Conservation (phyloP, 2,888 invertebrate species). For the Pyrgus malvae region DNA sequence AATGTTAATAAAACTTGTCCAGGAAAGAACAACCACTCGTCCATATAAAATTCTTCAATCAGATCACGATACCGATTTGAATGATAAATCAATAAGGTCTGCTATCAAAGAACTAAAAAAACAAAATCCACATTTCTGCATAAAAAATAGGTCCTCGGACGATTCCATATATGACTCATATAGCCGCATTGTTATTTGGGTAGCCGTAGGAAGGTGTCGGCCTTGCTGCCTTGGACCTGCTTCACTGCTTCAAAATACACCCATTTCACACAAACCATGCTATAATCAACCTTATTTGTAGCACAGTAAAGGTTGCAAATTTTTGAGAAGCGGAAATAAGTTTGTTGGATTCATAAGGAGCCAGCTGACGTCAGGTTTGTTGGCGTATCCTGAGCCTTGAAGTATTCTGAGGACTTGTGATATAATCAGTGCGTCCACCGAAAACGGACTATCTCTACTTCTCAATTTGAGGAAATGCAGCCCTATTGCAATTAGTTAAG, state of each 20-base stretch:
- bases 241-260: slow-evolving; percentile 1
- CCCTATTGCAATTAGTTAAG: slow-evolving; percentile 1
- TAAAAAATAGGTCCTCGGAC: background rate
- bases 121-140: background rate
- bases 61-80: too few species aligned
- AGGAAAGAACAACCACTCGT: too few species aligned
- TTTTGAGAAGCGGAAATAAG: background rate
- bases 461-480: background rate
- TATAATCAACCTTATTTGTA: slow-evolving; percentile 32
- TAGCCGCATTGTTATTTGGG: slow-evolving; percentile 56
- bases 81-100: too few species aligned
- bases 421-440: slow-evolving; percentile 18
- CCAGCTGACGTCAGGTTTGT: slow-evolving; percentile 31
- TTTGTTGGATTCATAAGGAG: slow-evolving; percentile 26
- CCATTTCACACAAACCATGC: slow-evolving; percentile 9
- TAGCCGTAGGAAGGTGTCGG: slow-evolving; percentile 60
- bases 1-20: too few species aligned
- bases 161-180: slow-evolving; percentile 45
- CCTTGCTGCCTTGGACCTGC: slow-evolving; percentile 47
- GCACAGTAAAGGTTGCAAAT: slow-evolving; percentile 6
- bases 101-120: too few species aligned
- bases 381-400: slow-evolving; percentile 33
- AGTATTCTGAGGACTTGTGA: slow-evolving; percentile 27
- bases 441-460: background rate
- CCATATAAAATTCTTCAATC: too few species aligned